Evolutionary conservation across 2,888 invertebrate species (phyloP), one percentile per base, ranked within the genome.

Genomic region (Dysmachus trigonus): DNA sequence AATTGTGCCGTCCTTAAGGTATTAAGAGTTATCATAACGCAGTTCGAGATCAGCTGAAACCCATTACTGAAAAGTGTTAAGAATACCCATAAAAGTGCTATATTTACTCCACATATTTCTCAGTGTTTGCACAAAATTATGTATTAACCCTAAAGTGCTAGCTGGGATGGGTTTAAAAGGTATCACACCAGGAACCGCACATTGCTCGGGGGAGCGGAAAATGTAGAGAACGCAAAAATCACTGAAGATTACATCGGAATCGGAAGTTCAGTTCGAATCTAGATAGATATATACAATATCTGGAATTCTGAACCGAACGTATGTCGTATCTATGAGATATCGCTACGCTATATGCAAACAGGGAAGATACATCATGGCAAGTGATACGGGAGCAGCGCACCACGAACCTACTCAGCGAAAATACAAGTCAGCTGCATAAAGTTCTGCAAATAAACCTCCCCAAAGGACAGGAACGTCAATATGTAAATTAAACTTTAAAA

Each of bases 401-500:
- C 82, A 82, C 53, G 53, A 82, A 41, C 38, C 38, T 41, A 41
- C 73, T 38, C 72, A 22, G 18, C 33, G 71, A 71, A 27, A 30
- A 74, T 62, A 41, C 73, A 71, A 71, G 82, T 85, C 41, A 53
- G 82, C 83, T 77, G 86, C 86, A 86, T 84, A 87, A 85, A 87
- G 77, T 86, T 85, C 35, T 41, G 77, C 82, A 87, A 87, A 87
- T 87, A 87, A 87, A 87, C 87, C 83, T 87, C 83, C 87, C 85
- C 87, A 87, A 87, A 87, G 85, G 83, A 77, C 85, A 85, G 71
- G 85, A 84, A 87, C 83, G 87, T 87, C 87, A 87, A 87, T 87
- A 87, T 87, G 87, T 86, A 87, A 87, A 87, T 87, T 86, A 87
- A 86, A 87, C 85, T 87, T 82, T 71, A 41, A 86, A 87, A 87